Percentiles rank a stretch among this genome's conserved stretches.
These are phyloP conservation scores for Polia nebulosa DNA, from an alignment of 2,888 invertebrate species.

Conservation along the genomic window DNA sequence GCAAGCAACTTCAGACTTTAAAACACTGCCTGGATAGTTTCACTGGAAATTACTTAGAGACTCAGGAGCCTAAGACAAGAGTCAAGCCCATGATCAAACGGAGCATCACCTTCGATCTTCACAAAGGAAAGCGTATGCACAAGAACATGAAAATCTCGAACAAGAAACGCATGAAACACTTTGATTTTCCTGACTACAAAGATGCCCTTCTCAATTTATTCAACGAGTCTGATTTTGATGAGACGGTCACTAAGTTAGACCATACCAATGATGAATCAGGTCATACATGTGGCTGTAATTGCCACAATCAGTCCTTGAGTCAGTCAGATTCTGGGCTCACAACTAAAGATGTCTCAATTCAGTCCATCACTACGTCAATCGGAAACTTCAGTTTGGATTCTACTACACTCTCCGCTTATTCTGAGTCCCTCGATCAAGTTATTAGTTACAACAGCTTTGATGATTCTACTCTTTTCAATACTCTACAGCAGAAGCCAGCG, in stretches of 20 bases:
- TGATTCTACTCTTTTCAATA: constrained; percentile 78
- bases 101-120: constrained; percentile 68
- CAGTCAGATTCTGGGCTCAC: constrained; percentile 79
- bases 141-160: constrained; percentile 71
- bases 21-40: constrained; percentile 80
- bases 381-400: constrained; percentile 86
- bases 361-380: constrained; percentile 85
- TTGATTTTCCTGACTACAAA: constrained; percentile 84
- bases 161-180: constrained; percentile 83
- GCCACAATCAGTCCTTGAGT: constrained; percentile 69
- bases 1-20: constrained; percentile 79
- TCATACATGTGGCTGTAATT: constrained; percentile 75
- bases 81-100: constrained; percentile 47
- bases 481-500: constrained; percentile 82
- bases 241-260: constrained; percentile 44
- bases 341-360: constrained; percentile 75
- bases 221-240: constrained; percentile 65
- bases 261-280: constrained; percentile 42
- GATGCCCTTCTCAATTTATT: constrained; percentile 84
- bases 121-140: constrained; percentile 68
- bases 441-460: constrained; percentile 87
- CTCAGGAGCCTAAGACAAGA: constrained; percentile 56
- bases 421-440: constrained; percentile 84
- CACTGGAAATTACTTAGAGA: constrained; percentile 72
- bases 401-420: constrained; percentile 84